Evolutionary conservation across 2,888 invertebrate genomes (phyloP).

Genomic region (Agonum fuliginosum): DNA sequence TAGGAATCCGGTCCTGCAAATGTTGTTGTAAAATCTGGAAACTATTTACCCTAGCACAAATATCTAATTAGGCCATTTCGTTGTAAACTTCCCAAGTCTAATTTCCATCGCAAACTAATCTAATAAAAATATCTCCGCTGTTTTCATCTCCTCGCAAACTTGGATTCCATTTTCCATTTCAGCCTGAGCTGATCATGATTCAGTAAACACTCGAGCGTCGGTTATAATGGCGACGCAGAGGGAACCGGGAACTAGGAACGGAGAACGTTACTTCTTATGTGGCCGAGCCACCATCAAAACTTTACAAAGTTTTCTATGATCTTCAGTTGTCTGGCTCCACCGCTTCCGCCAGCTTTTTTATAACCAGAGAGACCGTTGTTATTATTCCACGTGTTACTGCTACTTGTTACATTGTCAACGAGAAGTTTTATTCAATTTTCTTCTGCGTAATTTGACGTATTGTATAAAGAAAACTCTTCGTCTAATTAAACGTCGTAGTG

Average conservation of each 20-base stretch:
- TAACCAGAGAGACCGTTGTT: neutral
- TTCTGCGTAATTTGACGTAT: no score
- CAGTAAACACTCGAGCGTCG: slow-evolving; percentile 54
- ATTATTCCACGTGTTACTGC: slow-evolving; percentile 34
- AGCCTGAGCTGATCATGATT: slow-evolving; percentile 51
- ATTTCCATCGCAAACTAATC: slow-evolving; percentile 15
- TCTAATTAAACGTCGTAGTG: no score
- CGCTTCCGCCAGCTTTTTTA: slow-evolving; percentile 8
- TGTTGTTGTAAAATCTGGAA: no score
- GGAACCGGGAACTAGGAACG: neutral
- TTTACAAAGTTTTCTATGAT: slow-evolving; percentile 54
- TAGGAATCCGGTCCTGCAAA: no score
- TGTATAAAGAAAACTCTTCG: no score
- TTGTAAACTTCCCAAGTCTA: slow-evolving; percentile 11
- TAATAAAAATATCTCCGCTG: slow-evolving; percentile 21
- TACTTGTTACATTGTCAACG: slow-evolving; percentile 8
- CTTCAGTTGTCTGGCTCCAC: slow-evolving; percentile 35
- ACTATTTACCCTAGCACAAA: neutral
- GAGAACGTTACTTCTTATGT: slow-evolving; percentile 39
- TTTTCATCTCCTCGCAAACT: slow-evolving; percentile 37
- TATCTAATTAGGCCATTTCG: slow-evolving; percentile 11
- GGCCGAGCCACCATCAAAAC: slow-evolving; percentile 27
- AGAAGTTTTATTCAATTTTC: neutral
- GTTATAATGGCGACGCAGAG: slow-evolving; percentile 26
- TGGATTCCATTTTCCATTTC: slow-evolving; percentile 46